Base-by-base conservation (phyloP, 2,888 invertebrate genomes). In the Lochmaea capreae region DNA sequence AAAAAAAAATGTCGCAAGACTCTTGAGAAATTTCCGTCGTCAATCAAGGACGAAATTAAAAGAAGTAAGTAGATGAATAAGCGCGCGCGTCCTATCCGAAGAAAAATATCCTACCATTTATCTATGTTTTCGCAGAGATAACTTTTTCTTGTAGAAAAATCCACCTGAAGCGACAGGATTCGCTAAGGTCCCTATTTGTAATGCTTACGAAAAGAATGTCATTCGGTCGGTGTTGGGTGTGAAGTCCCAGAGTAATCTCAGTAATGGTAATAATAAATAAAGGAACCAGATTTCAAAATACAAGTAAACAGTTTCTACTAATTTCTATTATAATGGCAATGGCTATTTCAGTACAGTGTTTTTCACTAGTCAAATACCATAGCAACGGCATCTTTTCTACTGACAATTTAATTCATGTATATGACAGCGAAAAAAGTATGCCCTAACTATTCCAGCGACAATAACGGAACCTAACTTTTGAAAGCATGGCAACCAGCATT, bases 201-300 rank as follows among this genome's bases (percentile, higher is more conserved):
- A 82, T 80, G 81, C 83, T 84, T 84, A 83, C 76, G 80, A 81
- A 83, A 82, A 83, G 81, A 81, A 82, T 83, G 82, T 81, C 80
- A 79, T 18, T 16, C 52, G 18, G 52, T 54, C 10, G 52, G 80
- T 72, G 79, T 74, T 75, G 75, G 72, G 72, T 59, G 59, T 43
- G 67, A 68, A 74, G 70, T 72, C 54, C 73, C 14, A 67, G 16
- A 52, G 57, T 39, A 70, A 57, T 63, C 57, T 59, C 61, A 26
- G 26, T 59, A 59, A 59, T 59, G 59, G n/a, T 33, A 33, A 33
- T 16, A 59, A 59, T 54, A 54, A 16, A 54, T 54, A 16, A 54
- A 54, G 16, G 9, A 54, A 54, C 49, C n/a, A 8, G n/a, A n/a
- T n/a, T n/a, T 43, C 10, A 1, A 12, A 43, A 43, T 26, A 26